Base-by-base conservation (phyloP, 2,113 vertebrate species). In the Scophthalmus maximus region DNA sequence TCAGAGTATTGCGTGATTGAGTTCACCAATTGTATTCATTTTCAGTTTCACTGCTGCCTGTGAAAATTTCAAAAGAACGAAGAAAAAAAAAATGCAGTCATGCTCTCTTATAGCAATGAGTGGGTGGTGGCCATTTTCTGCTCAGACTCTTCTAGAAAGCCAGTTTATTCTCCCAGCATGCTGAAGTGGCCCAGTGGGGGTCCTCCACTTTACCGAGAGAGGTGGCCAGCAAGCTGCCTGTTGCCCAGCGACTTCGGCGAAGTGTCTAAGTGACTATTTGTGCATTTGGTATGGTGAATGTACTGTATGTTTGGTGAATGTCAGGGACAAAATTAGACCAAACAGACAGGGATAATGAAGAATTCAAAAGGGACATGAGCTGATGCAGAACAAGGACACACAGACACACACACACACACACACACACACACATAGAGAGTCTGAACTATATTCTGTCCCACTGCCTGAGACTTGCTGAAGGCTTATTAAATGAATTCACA, bases 281-380 rank as follows among this genome's bases (percentile, higher is more conserved):
- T 18, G 25, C 42, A 60, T 53, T 44, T 36, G 60, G 64, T 68
- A n/a, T 12, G 59, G 55, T 30, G 18, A 26, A 18, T 49, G 73
- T 68, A n/a, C 2, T 58, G 59, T 61, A 71, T 72, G 76, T 66
- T 66, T 29, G 22, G 61, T 81, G 69, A 84, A 62, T n/a, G n/a
- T 83, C 79, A 82, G 52, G 62, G 55, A 68, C 51, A 72, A 83
- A 85, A 89, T 84, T 66, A 87, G 81, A 86, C 49, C 73, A 46
- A 46, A 46, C 42, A 68, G 62, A 76, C 73, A 65, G 4, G 17
- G 40, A 73, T 84, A 79, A 87, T 82, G 68, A 81, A 75, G 25
- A 82, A 71, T 81, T 80, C 67, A 83, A 52, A 52, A 79, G 57
- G 38, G 55, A 81, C 56, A 49, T 46, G 75, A 75, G 47, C 46